Base-by-base conservation (phyloP, 2,113 vertebrate genomes). In the Pomatorhinus ruficollis region DNA sequence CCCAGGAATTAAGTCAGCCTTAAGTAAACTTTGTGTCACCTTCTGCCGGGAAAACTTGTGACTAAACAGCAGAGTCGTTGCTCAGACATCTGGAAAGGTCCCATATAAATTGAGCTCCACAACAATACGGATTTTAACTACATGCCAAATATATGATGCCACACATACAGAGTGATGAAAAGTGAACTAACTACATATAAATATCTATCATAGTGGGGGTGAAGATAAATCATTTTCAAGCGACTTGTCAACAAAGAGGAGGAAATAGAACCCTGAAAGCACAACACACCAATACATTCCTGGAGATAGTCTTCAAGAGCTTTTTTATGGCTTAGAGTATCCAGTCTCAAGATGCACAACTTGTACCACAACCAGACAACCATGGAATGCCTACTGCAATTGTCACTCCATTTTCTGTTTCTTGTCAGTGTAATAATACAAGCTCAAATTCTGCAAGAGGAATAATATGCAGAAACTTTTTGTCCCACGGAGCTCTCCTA, bases 371-470 rank as follows among this genome's bases (percentile, higher is more conserved):
- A 8, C 19, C 50, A 69, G 66, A 42, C 9, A 39, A 31, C 5
- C 24, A 54, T 6, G 28, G 9, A 21, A 54, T 1, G 8, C 21
- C 76, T 9, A 12, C 22, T 8, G 12, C 6, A 52, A 50, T 20
- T 37, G 40, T 54, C 8, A 47, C 7, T 31, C 12, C 18, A 3
- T 23, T 57, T 56, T 49, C 54, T 8, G 3, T 30, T 52, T 47
- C 40, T 40, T 49, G 7, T 7, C 23, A 70, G 8, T 37, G 44
- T 37, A 0, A 2, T 11, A 40, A 70, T 4, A 20, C 2, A 1
- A 53, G 8, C 47, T 57, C 16, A 18, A 65, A 4, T 22, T 50
- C 75, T 20, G 56, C 70, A 82, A 19, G 0, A 44, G 11, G 30
- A 37, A 47, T 47, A 12, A 7, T 5, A 7, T 0, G 2, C 28